Base-by-base conservation (phyloP, 23 tunicate genomes). In the Trididemnum clinides region DNA sequence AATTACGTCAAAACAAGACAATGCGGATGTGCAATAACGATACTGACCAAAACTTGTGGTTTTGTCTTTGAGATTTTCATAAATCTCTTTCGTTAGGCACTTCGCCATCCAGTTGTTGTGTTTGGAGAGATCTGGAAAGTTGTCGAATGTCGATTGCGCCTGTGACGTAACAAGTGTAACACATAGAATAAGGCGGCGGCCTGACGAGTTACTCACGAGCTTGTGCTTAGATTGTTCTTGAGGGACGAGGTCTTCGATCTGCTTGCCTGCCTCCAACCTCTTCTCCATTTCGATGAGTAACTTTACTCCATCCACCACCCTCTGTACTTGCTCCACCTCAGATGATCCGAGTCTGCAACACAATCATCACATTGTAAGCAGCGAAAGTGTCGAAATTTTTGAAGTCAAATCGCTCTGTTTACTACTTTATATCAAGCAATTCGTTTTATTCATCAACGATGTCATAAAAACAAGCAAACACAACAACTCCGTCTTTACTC, bases 41-140 rank as follows among this genome's bases (percentile, higher is more conserved):
- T 4, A 38, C 50, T 34, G 38, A 84, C 98, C 98, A 19, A 33
- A 58, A 33, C 70, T 70, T 20, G 98, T 95, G 44, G 33, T 95
- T 64, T 85, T 89, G 82, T 86, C 88, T 62, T 85, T 85, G 34
- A 95, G 85, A 12, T 82, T 86, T 0, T 63, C 58, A 64, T 85
- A 95, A 18, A 89, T 91, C 64, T 89, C 95, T 44, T 90, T 90
- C 25, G 98, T 95, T 65, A 95, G 58, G 50, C 90, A 86, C 72
- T 89, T 95, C 1, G 98, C 88, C 98, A 95, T 95, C 95, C 95
- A 89, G 91, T 95, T 95, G 95, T 64, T 95, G 82, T 95, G 98
- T 72, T 82, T 62, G 54, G 96, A 86, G 31, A 91, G 79, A 54
- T 91, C 96, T 28, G 96, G 96, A 78, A 71, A 86, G 71, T 86